Percentiles rank a stretch among this genome's conserved stretches.
These are phyloP conservation scores for Decapterus maruadsi DNA, from an alignment of 2,797 vertebrate genomes.

Conservation along the genomic window DNA sequence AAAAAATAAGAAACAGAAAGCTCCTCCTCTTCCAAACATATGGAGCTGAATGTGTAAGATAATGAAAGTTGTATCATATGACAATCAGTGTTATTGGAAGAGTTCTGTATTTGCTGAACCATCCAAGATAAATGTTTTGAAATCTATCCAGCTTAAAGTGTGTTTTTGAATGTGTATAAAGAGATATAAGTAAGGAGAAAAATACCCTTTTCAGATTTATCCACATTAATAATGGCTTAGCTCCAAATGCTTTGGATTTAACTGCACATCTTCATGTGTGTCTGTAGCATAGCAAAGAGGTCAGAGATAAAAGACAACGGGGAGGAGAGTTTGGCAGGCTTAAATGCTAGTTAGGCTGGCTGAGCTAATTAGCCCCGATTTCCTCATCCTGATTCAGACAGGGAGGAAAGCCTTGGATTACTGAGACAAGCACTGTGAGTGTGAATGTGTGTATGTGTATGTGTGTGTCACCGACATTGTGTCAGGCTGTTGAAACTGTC, in stretches of 20 bases:
- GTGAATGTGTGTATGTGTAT: slow-evolving; percentile 19
- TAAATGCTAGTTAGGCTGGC: slow-evolving; percentile 66
- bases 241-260: neutral
- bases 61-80: neutral
- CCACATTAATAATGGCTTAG: slow-evolving; percentile 4
- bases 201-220: slow-evolving; percentile 22
- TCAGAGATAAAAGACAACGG: slow-evolving; percentile 37
- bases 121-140: neutral
- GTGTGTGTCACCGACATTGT: slow-evolving; percentile 34
- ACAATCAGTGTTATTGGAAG: neutral
- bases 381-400: slow-evolving; percentile 69
- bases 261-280: slow-evolving; percentile 5
- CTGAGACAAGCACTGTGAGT: slow-evolving; percentile 43
- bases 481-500: slow-evolving; percentile 45
- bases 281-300: slow-evolving; percentile 21
- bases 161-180: slow-evolving; percentile 1
- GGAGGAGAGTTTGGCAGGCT: slow-evolving; percentile 63
- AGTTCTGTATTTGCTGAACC: neutral
- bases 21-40: neutral
- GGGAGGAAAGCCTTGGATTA: slow-evolving; percentile 77
- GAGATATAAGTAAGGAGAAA: neutral
- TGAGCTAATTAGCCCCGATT: slow-evolving; percentile 79
- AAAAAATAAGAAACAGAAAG: neutral
- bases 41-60: neutral
- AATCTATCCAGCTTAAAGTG: neutral